Base-by-base conservation (phyloP, 2,113 vertebrate species). In the Pollachius pollachius region DNA sequence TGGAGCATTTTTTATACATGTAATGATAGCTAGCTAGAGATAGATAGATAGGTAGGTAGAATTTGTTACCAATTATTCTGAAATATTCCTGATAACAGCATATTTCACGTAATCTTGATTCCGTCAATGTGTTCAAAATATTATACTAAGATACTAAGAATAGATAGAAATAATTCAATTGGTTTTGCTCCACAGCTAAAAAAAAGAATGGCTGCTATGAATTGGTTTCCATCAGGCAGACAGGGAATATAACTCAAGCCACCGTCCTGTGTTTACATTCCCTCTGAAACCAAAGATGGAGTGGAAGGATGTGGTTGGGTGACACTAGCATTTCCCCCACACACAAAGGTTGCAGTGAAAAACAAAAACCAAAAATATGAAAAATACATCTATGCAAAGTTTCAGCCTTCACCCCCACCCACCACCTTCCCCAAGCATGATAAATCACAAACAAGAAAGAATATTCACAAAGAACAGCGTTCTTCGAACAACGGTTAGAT, bases 401-500 rank as follows among this genome's bases (percentile, higher is more conserved):
- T 70, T 82, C 84, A 85, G 88, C 84, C 41, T 48, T 48, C 5
- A 48, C 2, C 8, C 41, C 41, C 41, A 48, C 41, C 41, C 8
- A 48, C 41, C 41, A 48, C 8, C 41, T 13, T 72, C 41, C 41
- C 80, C 85, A 87, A 84, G 82, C 85, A 84, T 69, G 69, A 70
- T 48, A 19, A 72, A 76, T 78, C 78, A 84, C 79, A 62, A 62
- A 62, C 15, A 15, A 27, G 23, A 23, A 62, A 25, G 73, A 85
- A 86, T 77, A 66, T 80, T 71, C 64, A 75, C 81, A 89, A 92
- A 88, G 80, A 86, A 90, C 41, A 60, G 17, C 27, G 74, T 91
- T 85, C 89, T 89, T 88, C 85, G 83, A 76, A 76, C 3, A 74
- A 82, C 85, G 89, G 88, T 93, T 89, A 92, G 87, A 89, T 72